These are phyloP conservation scores for Brachyopa scutellaris DNA, from an alignment of 2,888 invertebrate genomes.

Conservation along the genomic window DNA sequence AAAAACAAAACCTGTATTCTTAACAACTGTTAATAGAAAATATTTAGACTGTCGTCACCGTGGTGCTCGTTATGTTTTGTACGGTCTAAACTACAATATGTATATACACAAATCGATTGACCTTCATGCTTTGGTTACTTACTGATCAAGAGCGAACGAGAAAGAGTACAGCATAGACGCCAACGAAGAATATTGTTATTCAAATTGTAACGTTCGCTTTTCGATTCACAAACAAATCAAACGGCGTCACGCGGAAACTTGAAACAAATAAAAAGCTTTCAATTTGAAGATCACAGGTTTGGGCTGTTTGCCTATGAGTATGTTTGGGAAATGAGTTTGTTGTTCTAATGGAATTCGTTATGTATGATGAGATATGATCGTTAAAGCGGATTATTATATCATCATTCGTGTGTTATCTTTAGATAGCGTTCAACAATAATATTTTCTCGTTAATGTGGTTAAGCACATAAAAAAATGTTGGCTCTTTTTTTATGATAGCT, in stretches of 20 bases:
- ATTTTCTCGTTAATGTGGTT: background rate
- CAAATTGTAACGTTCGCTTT: slow-evolving; percentile 44
- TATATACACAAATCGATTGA: slow-evolving; percentile 61
- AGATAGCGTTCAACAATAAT: too few relatives aligned
- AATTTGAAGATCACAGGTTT: slow-evolving; percentile 34
- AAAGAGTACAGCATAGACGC: slow-evolving; percentile 8
- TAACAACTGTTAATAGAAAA: slow-evolving; percentile 1
- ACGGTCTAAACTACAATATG: slow-evolving; percentile 40
- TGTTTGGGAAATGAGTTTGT: background rate
- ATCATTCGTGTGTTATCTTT: slow-evolving; percentile 14
- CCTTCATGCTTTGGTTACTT: slow-evolving; percentile 49
- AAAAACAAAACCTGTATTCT: slow-evolving; percentile 32
- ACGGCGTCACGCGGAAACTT: slow-evolving; percentile 34
- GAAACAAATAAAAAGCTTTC: slow-evolving; percentile 21
- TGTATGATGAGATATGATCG: background rate
- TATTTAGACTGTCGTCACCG: slow-evolving; percentile 53
- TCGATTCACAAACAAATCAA: slow-evolving; percentile 24
- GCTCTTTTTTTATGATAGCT: background rate
- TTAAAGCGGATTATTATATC: background rate
- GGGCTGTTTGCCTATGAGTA: slow-evolving; percentile 16
- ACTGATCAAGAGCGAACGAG: background rate
- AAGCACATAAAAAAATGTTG: background rate
- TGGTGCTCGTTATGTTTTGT: slow-evolving; percentile 51
- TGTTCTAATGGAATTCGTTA: background rate
- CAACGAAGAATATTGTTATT: slow-evolving; percentile 22